These are phyloP conservation scores for Volucella bombylans DNA, from an alignment of 2,888 invertebrate genomes.

Conservation along the genomic window DNA sequence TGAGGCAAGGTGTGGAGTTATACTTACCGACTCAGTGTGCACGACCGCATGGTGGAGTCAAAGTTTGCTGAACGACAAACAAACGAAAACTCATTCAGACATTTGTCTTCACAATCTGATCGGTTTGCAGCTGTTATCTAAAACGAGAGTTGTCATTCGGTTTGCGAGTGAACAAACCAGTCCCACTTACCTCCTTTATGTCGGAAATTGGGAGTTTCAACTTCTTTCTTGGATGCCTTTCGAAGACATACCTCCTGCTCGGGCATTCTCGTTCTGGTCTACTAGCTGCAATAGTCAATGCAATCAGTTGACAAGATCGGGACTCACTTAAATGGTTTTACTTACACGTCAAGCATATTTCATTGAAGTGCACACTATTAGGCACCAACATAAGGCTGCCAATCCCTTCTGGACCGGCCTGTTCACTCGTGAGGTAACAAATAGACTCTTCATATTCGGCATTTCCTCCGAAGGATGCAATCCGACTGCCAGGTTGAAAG, in stretches of 20 bases:
- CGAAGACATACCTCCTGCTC: conserved; percentile 93
- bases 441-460: conserved; percentile 94
- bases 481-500: conserved; percentile 93
- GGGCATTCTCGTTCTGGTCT: conserved; percentile 94
- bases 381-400: conserved; percentile 94
- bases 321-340: conserved; percentile 74
- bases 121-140: conserved; percentile 89
- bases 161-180: neutral
- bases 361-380: conserved; percentile 94
- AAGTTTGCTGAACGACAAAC: conserved; percentile 94
- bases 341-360: conserved; percentile 94
- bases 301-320: neutral
- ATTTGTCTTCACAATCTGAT: conserved; percentile 95
- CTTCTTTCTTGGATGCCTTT: conserved; percentile 92
- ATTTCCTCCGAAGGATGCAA: conserved; percentile 90
- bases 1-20: neutral
- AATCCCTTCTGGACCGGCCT: conserved; percentile 93
- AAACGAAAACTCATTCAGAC: conserved; percentile 93
- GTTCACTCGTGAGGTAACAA: conserved; percentile 92
- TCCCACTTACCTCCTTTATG: conserved; percentile 88
- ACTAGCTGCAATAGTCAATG: conserved; percentile 84
- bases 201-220: conserved; percentile 91
- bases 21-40: conserved; percentile 87
- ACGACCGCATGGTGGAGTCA: conserved; percentile 89
- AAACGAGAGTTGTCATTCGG: conserved; percentile 6